Evolutionary conservation across 2,888 invertebrate species (phyloP).

Genomic region (Ectobius pallidus): DNA sequence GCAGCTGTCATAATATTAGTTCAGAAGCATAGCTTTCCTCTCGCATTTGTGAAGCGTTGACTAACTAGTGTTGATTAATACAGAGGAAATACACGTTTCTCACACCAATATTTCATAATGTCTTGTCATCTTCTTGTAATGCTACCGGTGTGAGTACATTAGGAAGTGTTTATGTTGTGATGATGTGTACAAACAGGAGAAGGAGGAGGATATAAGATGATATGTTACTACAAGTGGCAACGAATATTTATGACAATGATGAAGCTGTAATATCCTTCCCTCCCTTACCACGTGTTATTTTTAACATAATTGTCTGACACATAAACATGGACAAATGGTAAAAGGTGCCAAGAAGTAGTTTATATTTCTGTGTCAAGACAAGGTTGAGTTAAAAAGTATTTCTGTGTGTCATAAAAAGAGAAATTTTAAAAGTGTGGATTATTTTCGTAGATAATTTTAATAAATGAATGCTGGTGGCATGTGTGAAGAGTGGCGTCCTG

Average conservation of each 20-base stretch:
- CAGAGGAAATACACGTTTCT: no score
- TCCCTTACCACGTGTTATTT: neutral
- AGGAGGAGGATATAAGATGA: neutral
- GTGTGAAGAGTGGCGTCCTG: neutral
- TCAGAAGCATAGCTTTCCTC: neutral
- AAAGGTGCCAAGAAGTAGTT: slow-evolving; percentile 14
- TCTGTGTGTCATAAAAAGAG: slow-evolving; percentile 6
- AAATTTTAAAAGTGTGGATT: neutral
- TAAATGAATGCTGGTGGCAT: neutral
- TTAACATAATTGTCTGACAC: slow-evolving; percentile 17
- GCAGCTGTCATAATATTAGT: neutral
- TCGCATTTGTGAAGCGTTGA: neutral
- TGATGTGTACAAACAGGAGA: slow-evolving; percentile 20
- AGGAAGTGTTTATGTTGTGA: slow-evolving; percentile 14
- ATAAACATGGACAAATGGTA: slow-evolving; percentile 9
- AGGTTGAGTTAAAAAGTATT: neutral
- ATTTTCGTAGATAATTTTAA: neutral
- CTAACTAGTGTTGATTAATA: neutral
- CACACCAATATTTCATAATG: slow-evolving; percentile 21
- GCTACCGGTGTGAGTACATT: neutral
- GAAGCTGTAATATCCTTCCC: slow-evolving; percentile 15
- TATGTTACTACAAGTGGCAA: neutral
- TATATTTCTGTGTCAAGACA: neutral
- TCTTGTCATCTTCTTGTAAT: slow-evolving; percentile 15
- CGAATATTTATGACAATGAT: slow-evolving; percentile 26